Evolutionary conservation across 2,113 vertebrate species (phyloP).

Genomic region (Dicaeum eximium): DNA sequence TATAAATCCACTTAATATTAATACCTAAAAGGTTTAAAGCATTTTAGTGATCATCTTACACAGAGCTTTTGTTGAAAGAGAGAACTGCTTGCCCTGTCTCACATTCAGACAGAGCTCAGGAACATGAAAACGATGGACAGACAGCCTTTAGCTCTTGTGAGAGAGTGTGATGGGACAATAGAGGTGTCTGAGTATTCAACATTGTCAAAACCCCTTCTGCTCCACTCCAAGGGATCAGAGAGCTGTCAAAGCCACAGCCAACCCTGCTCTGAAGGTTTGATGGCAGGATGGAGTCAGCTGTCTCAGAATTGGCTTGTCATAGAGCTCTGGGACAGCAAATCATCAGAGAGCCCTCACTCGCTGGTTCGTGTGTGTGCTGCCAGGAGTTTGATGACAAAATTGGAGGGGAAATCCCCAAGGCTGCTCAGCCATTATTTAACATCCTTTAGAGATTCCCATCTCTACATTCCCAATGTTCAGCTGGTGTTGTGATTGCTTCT

Average conservation of each 20-base stretch:
- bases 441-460: not conserved
- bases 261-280: not conserved
- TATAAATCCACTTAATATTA: constrained; percentile 43
- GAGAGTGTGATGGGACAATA: not conserved
- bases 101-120: not conserved
- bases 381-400: not conserved
- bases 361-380: not conserved
- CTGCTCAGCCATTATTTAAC: not conserved
- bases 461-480: too few species aligned
- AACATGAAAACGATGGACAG: not conserved
- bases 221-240: not conserved
- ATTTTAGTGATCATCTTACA: not conserved
- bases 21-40: constrained; percentile 8
- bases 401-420: not conserved
- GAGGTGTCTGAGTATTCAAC: not conserved
- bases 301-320: fast-evolving
- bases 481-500: too few species aligned
- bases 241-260: not conserved
- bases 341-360: not conserved
- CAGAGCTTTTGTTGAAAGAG: not conserved
- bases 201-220: not conserved
- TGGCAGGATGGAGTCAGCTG: not conserved
- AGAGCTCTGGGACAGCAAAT: not conserved
- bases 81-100: not conserved
- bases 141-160: not conserved